Conservation (phyloP, 2,113 vertebrate genomes). For the Scolopax mira region DNA sequence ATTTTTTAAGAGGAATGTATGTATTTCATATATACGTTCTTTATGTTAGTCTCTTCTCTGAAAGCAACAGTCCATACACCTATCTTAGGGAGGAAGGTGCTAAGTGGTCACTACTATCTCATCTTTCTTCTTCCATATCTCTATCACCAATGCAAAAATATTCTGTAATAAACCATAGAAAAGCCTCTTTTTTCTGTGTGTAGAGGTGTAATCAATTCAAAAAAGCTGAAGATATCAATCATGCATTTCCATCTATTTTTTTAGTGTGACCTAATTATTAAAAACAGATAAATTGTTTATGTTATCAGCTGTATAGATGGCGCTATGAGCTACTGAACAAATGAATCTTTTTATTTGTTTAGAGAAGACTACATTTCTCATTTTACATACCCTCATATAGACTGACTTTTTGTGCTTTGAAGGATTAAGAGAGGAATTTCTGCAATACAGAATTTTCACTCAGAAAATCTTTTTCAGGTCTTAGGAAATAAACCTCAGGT, state of each 20-base stretch:
- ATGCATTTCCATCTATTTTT: constrained; percentile 2
- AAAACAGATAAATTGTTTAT: not conserved
- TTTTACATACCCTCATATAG: not conserved
- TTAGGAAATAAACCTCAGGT: not conserved
- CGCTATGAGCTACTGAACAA: not conserved
- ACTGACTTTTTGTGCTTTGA: constrained; percentile 22
- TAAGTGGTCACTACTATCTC: not conserved
- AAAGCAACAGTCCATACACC: not conserved
- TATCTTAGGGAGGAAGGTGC: not conserved
- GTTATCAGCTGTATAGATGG: not conserved
- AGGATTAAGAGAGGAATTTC: not conserved
- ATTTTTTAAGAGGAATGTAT: not conserved
- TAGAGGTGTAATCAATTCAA: not conserved
- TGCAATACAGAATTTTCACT: not conserved
- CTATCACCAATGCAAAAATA: constrained; percentile 33
- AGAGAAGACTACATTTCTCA: not conserved
- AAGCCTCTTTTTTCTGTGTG: not conserved
- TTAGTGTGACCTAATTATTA: not conserved
- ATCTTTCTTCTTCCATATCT: constrained; percentile 1
- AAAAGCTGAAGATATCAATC: constrained; percentile 6
- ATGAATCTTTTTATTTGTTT: not conserved
- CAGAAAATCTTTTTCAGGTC: not conserved
- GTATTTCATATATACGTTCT: not conserved
- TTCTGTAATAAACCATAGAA: not conserved
- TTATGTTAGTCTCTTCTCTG: not conserved